phyloP scores from a whole-genome alignment of 1,140 invertebrate species.

The Pomacea maculata region DNA sequence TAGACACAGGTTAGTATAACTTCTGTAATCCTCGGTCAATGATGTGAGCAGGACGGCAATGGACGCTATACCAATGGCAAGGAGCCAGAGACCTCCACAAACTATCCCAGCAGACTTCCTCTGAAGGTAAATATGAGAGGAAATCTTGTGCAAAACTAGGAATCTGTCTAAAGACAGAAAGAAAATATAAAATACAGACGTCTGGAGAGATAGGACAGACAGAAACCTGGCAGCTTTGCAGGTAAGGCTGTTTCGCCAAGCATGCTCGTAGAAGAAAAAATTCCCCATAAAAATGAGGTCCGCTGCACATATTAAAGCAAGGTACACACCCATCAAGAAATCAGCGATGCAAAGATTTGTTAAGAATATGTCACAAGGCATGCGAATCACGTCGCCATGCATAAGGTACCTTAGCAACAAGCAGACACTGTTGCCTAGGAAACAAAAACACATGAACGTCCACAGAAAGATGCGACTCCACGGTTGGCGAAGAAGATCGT shows the following conservation, averaged over 20 bases:
- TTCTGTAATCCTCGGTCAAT: too few relatives aligned
- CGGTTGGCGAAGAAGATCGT: slow-evolving; percentile 31
- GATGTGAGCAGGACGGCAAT: slow-evolving; percentile 16
- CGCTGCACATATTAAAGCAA: slow-evolving; percentile 47
- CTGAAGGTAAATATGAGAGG: slow-evolving; percentile 22
- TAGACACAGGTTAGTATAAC: too few relatives aligned
- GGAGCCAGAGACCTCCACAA: slow-evolving; percentile 18
- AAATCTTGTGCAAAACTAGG: slow-evolving; percentile 41
- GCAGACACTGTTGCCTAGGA: slow-evolving; percentile 41
- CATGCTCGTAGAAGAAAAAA: slow-evolving; percentile 39
- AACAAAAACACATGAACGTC: slow-evolving; percentile 30
- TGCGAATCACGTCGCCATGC: not conserved
- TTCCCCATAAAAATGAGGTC: slow-evolving; percentile 39
- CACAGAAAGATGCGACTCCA: slow-evolving; percentile 34
- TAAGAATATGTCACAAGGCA: slow-evolving; percentile 33
- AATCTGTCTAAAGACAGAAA: slow-evolving; percentile 42
- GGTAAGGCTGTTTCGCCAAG: slow-evolving; percentile 36
- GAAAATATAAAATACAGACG: slow-evolving; percentile 46
- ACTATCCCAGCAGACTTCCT: slow-evolving; percentile 17
- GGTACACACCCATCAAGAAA: slow-evolving; percentile 56
- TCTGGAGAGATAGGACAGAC: slow-evolving; percentile 45
- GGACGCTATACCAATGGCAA: slow-evolving; percentile 15
- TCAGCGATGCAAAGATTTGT: slow-evolving; percentile 47
- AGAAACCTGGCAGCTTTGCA: slow-evolving; percentile 49
- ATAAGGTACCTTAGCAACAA: slow-evolving; percentile 18